Percentiles rank a stretch among this genome's conserved stretches.
Evolutionary conservation across 53 echinoderm and acorn worm species (phyloP).

Genomic region (Luidia sarsii): DNA sequence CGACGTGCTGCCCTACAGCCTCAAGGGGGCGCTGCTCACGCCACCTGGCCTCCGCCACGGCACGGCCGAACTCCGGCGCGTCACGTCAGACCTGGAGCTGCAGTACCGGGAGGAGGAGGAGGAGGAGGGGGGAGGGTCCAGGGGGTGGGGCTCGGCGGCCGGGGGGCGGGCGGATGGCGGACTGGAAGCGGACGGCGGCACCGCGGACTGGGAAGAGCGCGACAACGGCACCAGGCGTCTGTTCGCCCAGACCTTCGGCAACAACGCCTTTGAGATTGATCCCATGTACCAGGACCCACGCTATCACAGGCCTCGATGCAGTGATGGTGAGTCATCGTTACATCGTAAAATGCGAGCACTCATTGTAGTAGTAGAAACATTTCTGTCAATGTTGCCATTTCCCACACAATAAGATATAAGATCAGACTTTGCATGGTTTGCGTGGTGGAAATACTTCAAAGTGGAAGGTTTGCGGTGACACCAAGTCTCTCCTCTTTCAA

Average conservation of each 20-base stretch:
- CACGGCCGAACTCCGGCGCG: constrained; percentile 72
- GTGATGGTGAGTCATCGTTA: constrained; percentile 89
- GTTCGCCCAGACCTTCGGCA: constrained; percentile 25
- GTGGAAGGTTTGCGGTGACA: too few relatives aligned
- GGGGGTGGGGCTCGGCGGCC: too few relatives aligned
- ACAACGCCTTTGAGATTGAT: constrained; percentile 72
- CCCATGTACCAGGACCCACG: constrained; percentile 44
- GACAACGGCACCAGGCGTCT: background rate
- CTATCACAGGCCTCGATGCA: constrained; percentile 69
- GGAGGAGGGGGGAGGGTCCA: background rate
- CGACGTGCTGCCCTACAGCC: constrained; percentile 52
- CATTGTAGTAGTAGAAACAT: too few relatives aligned
- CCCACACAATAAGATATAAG: too few relatives aligned
- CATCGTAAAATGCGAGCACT: too few relatives aligned
- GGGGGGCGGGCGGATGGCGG: background rate
- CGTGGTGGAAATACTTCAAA: too few relatives aligned
- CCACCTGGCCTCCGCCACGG: constrained; percentile 53
- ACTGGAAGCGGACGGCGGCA: background rate
- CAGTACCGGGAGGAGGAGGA: constrained; percentile 11
- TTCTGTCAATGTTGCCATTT: too few relatives aligned
- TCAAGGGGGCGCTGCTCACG: constrained; percentile 46
- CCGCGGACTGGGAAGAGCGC: background rate
- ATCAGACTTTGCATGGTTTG: too few relatives aligned
- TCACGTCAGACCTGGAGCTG: constrained; percentile 66
- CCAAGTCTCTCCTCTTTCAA: too few relatives aligned